phyloP scores from a whole-genome alignment of 2,113 vertebrate species.

The Spilogale gracilis region DNA sequence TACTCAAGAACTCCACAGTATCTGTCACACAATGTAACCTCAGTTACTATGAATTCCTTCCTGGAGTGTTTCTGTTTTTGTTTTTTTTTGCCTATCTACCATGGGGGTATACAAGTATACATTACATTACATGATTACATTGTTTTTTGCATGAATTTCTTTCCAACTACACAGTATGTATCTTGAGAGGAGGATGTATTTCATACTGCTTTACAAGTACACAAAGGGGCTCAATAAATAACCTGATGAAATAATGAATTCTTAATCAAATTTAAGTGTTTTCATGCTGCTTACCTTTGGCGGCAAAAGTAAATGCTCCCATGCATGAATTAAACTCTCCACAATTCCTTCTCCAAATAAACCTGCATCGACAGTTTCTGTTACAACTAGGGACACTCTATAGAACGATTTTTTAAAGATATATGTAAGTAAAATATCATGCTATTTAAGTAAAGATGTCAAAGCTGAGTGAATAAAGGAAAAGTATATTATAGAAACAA shows the following conservation, averaged over 20 bases:
- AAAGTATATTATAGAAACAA: slow-evolving; percentile 65
- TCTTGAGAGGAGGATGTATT: not conserved
- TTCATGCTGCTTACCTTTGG: slow-evolving; percentile 90
- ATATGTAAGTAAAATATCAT: slow-evolving; percentile 78
- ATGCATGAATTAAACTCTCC: slow-evolving; percentile 98
- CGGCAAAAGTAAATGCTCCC: slow-evolving; percentile 96
- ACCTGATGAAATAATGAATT: slow-evolving; percentile 13
- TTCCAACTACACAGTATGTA: not conserved
- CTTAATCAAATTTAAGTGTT: not conserved
- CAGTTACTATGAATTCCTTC: not conserved
- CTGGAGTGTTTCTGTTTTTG: too few species aligned
- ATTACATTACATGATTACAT: not conserved
- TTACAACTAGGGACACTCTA: slow-evolving; percentile 98
- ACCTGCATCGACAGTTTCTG: slow-evolving; percentile 98
- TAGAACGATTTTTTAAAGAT: slow-evolving; percentile 80
- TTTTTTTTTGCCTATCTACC: not conserved
- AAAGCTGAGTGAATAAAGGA: slow-evolving; percentile 70
- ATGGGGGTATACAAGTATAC: not conserved
- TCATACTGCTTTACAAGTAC: not conserved
- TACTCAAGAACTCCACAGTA: slow-evolving; percentile 1
- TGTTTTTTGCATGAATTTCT: not conserved
- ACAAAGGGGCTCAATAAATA: not conserved
- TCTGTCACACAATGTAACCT: not conserved
- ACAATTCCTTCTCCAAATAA: slow-evolving; percentile 99
- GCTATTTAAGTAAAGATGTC: slow-evolving; percentile 67